Conservation (phyloP, 2,888 invertebrate genomes). For the Galerucella nymphaeae region DNA sequence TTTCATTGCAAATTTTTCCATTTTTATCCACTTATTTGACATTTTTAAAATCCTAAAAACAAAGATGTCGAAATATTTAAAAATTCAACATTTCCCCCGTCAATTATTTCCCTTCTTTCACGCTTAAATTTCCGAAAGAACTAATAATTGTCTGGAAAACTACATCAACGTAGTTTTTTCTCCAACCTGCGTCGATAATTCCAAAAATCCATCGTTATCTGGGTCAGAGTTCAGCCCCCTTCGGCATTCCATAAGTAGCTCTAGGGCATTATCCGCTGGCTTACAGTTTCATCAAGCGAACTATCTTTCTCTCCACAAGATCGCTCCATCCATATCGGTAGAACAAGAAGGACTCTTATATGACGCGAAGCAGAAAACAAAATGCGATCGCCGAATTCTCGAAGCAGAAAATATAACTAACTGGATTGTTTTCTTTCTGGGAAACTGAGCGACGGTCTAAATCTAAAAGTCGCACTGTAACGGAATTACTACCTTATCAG, state of each 20-base stretch:
- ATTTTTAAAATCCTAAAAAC: too few relatives aligned
- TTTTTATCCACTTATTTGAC: too few relatives aligned
- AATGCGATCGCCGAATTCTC: constrained; percentile 19
- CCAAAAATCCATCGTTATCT: constrained; percentile 22
- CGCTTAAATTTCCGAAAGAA: too few relatives aligned
- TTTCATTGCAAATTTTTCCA: too few relatives aligned
- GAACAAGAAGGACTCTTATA: constrained; percentile 12
- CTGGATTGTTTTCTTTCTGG: constrained; percentile 12
- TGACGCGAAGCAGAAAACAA: constrained; percentile 24
- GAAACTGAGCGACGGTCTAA: constrained; percentile 36
- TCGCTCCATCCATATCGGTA: background rate
- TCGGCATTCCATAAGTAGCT: constrained; percentile 26
- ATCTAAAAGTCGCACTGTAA: constrained; percentile 49
- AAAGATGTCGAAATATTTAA: too few relatives aligned
- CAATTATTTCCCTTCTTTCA: too few relatives aligned
- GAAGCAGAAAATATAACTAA: constrained; percentile 25
- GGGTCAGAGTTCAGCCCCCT: constrained; percentile 26
- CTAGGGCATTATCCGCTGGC: constrained; percentile 17
- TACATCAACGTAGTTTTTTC: background rate
- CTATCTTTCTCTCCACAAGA: constrained; percentile 25
- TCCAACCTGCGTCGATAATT: constrained; percentile 9
- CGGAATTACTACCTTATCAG: constrained; percentile 44
- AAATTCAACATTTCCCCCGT: too few relatives aligned
- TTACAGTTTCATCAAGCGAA: constrained; percentile 30
- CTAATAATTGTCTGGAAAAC: too few relatives aligned